These are phyloP conservation scores for Ptilonorhynchus violaceus DNA, from an alignment of 2,113 vertebrate genomes.

Conservation along the genomic window DNA sequence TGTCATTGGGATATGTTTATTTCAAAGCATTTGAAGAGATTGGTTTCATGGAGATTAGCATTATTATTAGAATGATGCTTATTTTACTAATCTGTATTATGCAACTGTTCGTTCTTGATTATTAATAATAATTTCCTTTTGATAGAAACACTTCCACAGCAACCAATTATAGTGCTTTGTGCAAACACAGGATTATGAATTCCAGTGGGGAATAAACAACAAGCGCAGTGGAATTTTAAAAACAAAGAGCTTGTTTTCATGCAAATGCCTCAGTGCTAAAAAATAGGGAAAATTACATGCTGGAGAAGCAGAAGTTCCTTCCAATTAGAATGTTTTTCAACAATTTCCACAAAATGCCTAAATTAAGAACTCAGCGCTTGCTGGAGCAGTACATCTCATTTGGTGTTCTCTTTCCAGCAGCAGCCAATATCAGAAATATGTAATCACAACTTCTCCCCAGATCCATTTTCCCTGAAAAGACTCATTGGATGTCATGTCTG, in stretches of 20 bases:
- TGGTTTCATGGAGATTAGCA: conserved; percentile 18
- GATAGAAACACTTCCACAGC: conserved; percentile 57
- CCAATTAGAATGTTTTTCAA: conserved; percentile 62
- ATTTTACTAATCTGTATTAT: conserved; percentile 54
- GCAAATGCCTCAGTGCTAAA: conserved; percentile 36
- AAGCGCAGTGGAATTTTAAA: conserved; percentile 43
- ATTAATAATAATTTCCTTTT: conserved; percentile 62
- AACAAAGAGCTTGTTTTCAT: conserved; percentile 53
- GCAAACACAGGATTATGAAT: conserved; percentile 63
- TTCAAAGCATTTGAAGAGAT: neutral
- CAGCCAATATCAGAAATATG: neutral
- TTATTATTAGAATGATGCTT: conserved; percentile 46
- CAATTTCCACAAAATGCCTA: conserved; percentile 39
- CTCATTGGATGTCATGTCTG: neutral
- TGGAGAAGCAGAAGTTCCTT: conserved; percentile 49
- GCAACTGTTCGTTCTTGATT: conserved; percentile 42
- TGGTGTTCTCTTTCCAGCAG: neutral
- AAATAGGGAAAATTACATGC: conserved; percentile 35
- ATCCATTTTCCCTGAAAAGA: neutral
- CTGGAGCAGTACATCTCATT: conserved; percentile 5
- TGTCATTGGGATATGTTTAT: neutral
- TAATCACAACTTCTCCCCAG: neutral
- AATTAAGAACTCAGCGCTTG: conserved; percentile 29
- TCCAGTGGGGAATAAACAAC: conserved; percentile 63
- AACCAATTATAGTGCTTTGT: conserved; percentile 57